Evolutionary conservation across 2,797 vertebrate species (phyloP), one percentile per base, ranked within the genome.

Genomic region (Odontamblyopus lacepedii): DNA sequence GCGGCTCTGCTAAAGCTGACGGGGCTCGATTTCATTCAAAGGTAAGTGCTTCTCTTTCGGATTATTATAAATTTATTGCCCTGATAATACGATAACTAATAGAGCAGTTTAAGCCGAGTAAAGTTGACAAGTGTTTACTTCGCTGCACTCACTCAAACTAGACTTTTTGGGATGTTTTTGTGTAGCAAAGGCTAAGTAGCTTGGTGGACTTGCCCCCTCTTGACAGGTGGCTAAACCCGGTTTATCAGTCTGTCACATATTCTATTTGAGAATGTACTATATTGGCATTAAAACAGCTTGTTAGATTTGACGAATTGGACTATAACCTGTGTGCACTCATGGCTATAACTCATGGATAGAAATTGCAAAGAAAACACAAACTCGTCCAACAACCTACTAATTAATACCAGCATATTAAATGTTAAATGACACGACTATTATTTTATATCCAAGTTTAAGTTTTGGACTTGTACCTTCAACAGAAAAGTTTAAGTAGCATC

Each of bases 21-120:
- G 81, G 81, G 73, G 82, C 67, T 67, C 51, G 76, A 73, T 19
- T 81, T 83, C 85, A 78, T 83, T 88, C 69, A 85, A 82, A 90
- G 91, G 92, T 92, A 86, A 0, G 75, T 4, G 0, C 1, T 19
- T 6, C 18, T 76, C 63, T 0, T 15, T 29, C 6, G 3, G 6
- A 0, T 8, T 0, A 0, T 35, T 29, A 6, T 5, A 56, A 3
- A 68, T 65, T 7, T 2, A 0, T 1, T 2, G 0, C 0, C 0
- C 30, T 63, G 38, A 0, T 26, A 16, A 0, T 35, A 67, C 0
- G 7, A 0, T 50, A 23, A 27, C 3, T 27, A 23, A 16, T 5
- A 18, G 27, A 6, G 1, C 16, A 50, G 13, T 70, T 69, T 59
- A 19, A 53, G 53, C 19, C 7, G 15, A 6, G 30, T n/a, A 5